These are phyloP conservation scores for Cryptoblepharus egeriae DNA, from an alignment of 2,797 vertebrate species.

Conservation along the genomic window DNA sequence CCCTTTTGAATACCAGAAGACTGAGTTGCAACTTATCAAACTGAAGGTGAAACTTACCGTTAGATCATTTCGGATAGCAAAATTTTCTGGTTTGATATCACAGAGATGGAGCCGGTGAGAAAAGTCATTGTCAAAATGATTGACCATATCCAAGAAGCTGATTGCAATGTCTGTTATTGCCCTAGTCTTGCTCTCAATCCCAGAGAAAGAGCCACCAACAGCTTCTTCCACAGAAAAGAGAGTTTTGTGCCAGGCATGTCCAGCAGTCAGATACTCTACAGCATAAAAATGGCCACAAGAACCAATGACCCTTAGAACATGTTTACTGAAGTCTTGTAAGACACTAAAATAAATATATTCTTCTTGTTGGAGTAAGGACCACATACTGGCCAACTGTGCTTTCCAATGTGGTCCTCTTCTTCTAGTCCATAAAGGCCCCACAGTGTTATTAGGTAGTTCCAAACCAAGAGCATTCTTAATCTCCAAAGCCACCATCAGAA, in stretches of 20 bases:
- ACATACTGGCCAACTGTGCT: conserved; percentile 91
- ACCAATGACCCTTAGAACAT: conserved; percentile 88
- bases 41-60: conserved; percentile 80
- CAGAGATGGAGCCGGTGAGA: conserved; percentile 93
- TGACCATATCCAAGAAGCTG: conserved; percentile 94
- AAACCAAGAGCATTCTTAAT: conserved; percentile 90
- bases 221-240: conserved; percentile 88
- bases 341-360: conserved; percentile 93
- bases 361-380: conserved; percentile 94
- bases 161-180: conserved; percentile 88
- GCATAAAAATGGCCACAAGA: conserved; percentile 97
- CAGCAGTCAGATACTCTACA: conserved; percentile 90
- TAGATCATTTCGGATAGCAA: conserved; percentile 92
- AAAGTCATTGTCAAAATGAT: conserved; percentile 93
- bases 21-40: background rate
- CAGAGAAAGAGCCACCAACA: conserved; percentile 34
- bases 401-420: conserved; percentile 77
- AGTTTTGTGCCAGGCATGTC: conserved; percentile 89
- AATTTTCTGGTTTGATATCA: conserved; percentile 97
- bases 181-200: conserved; percentile 63
- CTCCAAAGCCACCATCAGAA: conserved; percentile 88
- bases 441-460: conserved; percentile 76
- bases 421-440: conserved; percentile 82
- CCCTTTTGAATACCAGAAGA: background rate
- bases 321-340: conserved; percentile 90